Conservation (phyloP, 2,113 vertebrate species). For the Antigone vipio region DNA sequence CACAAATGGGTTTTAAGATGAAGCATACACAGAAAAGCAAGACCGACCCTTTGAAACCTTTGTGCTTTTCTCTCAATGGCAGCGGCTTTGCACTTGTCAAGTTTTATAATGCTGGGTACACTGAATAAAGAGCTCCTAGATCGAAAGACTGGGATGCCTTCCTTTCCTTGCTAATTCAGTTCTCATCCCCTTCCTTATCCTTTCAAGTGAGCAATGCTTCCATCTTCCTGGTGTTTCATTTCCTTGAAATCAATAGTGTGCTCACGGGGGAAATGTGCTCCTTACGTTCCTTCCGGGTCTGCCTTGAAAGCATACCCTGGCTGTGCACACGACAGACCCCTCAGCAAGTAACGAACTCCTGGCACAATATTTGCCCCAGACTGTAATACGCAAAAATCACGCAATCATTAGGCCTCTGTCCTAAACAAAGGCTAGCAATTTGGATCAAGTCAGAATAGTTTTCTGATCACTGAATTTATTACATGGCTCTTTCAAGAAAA, state of each 20-base stretch:
- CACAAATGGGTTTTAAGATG: neutral
- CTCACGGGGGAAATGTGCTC: neutral
- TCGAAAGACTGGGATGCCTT: accelerated
- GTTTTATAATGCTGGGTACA: neutral
- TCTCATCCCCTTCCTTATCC: neutral
- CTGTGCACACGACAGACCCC: neutral
- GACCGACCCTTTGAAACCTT: neutral
- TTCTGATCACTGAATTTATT: neutral
- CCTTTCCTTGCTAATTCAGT: neutral
- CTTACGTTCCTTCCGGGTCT: neutral
- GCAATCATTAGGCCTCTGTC: neutral
- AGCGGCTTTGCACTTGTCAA: neutral
- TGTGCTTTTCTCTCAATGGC: neutral
- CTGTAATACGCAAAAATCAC: neutral
- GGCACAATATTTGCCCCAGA: neutral
- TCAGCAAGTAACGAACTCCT: neutral
- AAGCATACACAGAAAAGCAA: neutral
- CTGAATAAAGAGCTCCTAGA: neutral
- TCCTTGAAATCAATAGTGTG: neutral
- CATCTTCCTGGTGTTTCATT: neutral
- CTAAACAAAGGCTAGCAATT: neutral
- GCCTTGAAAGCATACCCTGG: neutral
- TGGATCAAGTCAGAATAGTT: neutral
- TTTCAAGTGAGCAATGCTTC: neutral
- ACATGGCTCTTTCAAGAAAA: neutral